These are phyloP conservation scores for Bhutanitis thaidina DNA, from an alignment of 2,888 invertebrate species.

Conservation along the genomic window DNA sequence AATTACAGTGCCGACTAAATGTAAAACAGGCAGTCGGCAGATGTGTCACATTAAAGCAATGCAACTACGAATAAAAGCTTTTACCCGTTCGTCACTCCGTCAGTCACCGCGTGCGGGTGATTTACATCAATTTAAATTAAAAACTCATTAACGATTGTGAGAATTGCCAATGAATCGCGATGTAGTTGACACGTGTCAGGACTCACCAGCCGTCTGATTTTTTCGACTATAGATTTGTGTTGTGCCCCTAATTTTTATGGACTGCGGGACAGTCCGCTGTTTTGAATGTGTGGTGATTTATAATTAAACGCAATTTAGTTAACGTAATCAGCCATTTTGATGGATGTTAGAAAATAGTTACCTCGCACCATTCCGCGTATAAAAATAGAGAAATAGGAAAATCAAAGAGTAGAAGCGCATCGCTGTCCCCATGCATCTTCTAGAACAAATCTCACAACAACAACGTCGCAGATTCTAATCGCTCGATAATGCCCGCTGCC, in stretches of 20 bases:
- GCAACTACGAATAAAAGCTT: background rate
- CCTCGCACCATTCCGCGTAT: no score
- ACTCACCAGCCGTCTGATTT: background rate
- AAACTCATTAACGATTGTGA: constrained; percentile 25
- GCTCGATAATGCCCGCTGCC: no score
- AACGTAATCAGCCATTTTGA: no score
- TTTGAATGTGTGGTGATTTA: no score
- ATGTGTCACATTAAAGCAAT: background rate
- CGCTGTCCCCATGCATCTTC: no score
- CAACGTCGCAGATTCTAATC: no score
- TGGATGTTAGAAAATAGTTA: no score
- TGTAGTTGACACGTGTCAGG: constrained; percentile 13
- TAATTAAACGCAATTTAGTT: no score
- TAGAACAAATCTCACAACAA: no score
- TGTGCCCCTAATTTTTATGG: background rate
- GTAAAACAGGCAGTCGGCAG: background rate
- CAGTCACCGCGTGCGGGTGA: background rate
- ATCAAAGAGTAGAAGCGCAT: no score
- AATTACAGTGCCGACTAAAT: no score
- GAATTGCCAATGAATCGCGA: background rate
- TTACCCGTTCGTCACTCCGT: background rate
- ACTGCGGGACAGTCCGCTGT: background rate
- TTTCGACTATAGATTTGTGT: background rate
- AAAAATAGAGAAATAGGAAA: no score
- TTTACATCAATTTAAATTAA: constrained; percentile 27